Base-by-base conservation (phyloP, 2,113 vertebrate genomes). In the Sceloporus undulatus region DNA sequence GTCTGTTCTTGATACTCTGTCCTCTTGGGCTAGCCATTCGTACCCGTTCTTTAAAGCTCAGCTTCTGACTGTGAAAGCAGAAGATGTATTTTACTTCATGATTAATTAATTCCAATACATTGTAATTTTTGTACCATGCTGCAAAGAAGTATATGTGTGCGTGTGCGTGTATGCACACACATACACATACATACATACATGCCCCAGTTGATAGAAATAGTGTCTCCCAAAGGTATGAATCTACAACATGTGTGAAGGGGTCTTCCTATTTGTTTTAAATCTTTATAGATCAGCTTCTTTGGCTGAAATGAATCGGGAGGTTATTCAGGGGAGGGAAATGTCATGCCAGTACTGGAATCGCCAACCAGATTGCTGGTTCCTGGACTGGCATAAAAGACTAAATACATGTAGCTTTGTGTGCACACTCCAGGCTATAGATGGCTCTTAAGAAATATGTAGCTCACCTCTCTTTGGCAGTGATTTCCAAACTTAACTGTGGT, bases 1-100 rank as follows among this genome's bases (percentile, higher is more conserved):
- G 98, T 91, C 98, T 96, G 96, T 96, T 98, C 94, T 99, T 99
- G 91, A 99, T 97, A 89, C 98, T 98, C 93, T 99, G 99, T 88
- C 98, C 98, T n/a, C 98, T 96, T 0, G 98, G 98, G 92, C 98
- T 99, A 85, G 98, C 98, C 98, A 99, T 98, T 90, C 98, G 97
- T 59, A 99, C 98, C 1, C 98, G 97, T 88, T 99, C 98, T 94
- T 99, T 98, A 77, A 99, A 99, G 93, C 98, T 99, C 91, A 99
- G 93, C 95, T 99, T 99, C 95, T 99, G 98, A 95, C 98, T 99
- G 97, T 91, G 92, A 89, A 93, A 93, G 90, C 94, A 90, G 95
- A 78, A 96, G 86, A 90, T 29, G 34, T 0, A 48, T 83, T 91
- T 96, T 94, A 97, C 88, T 93, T 76, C 85, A 84, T 13, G n/a